Base-by-base conservation (phyloP, 2,797 vertebrate genomes). In the Ceyx erithaca region DNA sequence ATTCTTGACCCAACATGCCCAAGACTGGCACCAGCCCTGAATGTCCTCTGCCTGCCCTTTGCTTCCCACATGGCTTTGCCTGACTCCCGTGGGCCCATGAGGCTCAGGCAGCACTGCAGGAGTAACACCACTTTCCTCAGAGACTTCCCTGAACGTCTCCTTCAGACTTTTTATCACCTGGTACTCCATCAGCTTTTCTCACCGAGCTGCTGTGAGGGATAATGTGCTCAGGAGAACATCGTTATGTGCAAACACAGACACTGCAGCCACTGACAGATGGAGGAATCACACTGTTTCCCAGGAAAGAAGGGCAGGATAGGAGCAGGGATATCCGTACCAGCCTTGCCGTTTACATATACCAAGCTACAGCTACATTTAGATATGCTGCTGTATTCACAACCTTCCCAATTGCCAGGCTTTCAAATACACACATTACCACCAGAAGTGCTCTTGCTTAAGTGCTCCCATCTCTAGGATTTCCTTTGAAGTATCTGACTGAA, bases 381-480 rank as follows among this genome's bases (percentile, higher is more conserved):
- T 85, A 89, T 21, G 23, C 45, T 45, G 82, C 76, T 28, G 85
- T 82, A 82, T 94, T 95, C 95, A 94, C 94, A 96, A 87, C 93
- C 94, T 93, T 82, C 93, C 95, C 95, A 92, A 94, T 94, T 96
- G 94, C 94, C 89, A 92, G 93, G 93, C 95, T 96, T 95, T 95
- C 94, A 95, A 95, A 96, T 89, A 94, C 93, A 94, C 94, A 89
- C 95, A 91, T 96, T 95, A 94, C 94, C 95, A 96, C 90, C 96
- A 96, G 94, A 96, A 96, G 95, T 96, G 95, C 95, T 96, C 92
- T 95, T 96, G 92, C 92, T 95, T 95, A 95, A 96, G 96, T 96
- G 95, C 96, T 96, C 94, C 94, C 94, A 93, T 96, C 95, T 95
- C 94, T 89, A 96, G 94, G 93, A 94, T 94, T 95, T 96, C 94